Conservation (phyloP, 2,113 vertebrate species). For the Egretta garzetta region DNA sequence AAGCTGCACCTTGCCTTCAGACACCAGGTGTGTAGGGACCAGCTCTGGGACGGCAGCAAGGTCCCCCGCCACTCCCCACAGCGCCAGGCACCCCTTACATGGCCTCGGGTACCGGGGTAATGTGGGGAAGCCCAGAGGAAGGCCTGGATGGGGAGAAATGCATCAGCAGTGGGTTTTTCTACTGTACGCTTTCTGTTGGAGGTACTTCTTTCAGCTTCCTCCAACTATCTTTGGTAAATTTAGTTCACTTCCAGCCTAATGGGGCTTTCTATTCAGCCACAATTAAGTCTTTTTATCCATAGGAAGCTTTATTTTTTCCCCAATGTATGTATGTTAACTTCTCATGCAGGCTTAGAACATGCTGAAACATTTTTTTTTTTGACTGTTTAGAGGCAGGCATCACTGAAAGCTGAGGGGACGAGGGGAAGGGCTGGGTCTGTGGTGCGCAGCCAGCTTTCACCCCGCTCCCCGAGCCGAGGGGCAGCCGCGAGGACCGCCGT, state of each 20-base stretch:
- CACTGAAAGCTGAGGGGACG: accelerated
- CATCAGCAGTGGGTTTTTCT: not conserved
- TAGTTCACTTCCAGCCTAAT: not conserved
- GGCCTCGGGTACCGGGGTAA: too few relatives aligned
- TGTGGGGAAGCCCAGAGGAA: accelerated
- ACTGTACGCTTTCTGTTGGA: accelerated
- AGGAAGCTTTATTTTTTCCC: accelerated
- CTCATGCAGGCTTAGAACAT: accelerated
- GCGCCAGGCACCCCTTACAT: accelerated
- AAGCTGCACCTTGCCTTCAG: too few relatives aligned
- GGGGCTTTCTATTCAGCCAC: not conserved
- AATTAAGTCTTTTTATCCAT: not conserved
- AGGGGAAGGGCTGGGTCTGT: accelerated
- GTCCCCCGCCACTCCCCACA: accelerated
- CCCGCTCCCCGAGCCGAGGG: accelerated
- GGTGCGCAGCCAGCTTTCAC: accelerated
- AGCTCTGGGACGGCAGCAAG: accelerated
- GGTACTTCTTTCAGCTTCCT: not conserved
- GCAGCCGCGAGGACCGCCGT: not conserved
- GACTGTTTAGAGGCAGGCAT: not conserved
- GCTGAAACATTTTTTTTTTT: too few relatives aligned
- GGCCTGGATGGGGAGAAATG: accelerated
- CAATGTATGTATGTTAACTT: accelerated
- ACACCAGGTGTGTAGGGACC: not conserved
- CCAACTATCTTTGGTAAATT: not conserved